Base-by-base conservation (phyloP, 2,113 vertebrate species). In the Leptobrachium ailaonicum region DNA sequence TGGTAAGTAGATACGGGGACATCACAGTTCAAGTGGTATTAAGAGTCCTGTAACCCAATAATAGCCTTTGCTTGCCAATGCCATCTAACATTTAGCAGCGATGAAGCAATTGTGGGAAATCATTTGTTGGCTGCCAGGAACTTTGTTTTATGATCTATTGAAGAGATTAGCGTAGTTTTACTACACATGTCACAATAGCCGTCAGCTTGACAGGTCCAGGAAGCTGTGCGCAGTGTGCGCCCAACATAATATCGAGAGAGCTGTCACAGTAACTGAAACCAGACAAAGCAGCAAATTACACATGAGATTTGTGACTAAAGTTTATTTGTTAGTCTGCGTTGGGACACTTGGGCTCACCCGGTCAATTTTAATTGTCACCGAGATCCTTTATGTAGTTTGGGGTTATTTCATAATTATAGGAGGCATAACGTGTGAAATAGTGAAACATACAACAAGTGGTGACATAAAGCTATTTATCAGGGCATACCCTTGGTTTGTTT, bases 251-350 rank as follows among this genome's bases (percentile, higher is more conserved):
- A 67, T 66, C 73, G 77, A 54, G 69, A 79, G 73, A 66, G 13
- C 73, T 64, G 73, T 60, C 62, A 75, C 62, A 66, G 42, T 47
- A 66, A 54, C 45, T 40, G 12, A 58, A 40, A 63, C 14, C 9
- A 64, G 62, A 79, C 41, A 56, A n/a, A 73, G 40, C 40, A 43
- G 56, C 70, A 73, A 79, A 66, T 64, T 53, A n/a, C 11, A 44
- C 10, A 32, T 40, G 20, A 66, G 20, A 73, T 54, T 66, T 8
- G 40, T 56, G 32, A 58, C 11, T 13, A 13, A 50, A 45, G 40
- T 2, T 66, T 69, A 11, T 77, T 77, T 77, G 75, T 66, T 50
- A 58, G 6, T 14, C 42, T 54, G 10, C 50, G 32, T 3, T 68
- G 53, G 62, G 62, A 64, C n/a, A 40, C 6, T 4, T 32, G 40